Base-by-base conservation (phyloP, 2,888 invertebrate genomes). In the Amphipyra tragopoginis region DNA sequence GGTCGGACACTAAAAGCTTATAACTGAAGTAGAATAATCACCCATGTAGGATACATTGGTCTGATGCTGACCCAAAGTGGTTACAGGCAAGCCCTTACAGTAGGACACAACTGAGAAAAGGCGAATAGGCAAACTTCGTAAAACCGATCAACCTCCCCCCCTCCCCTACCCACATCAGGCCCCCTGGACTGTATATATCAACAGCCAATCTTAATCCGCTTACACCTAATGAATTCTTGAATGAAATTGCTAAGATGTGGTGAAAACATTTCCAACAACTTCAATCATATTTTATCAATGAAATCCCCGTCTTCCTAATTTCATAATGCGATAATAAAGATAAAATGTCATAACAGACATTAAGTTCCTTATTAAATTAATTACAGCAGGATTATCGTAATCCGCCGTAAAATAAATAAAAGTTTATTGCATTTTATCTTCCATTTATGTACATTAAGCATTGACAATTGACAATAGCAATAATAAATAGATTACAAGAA, bases 311-410 rank as follows among this genome's bases (percentile, higher is more conserved):
- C 10, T 50, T 58, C 42, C 53, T 66, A 33, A 14, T 58, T 65
- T 40, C 21, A 58, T 67, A 64, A 72, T 65, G 70, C 52, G 44
- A 70, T 72, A 50, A 68, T 55, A 36, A 8, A 26, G 62, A 78
- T 72, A 74, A 63, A 26, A 62, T 21, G 62, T 53, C 40, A 69
- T 72, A 72, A 49, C 45, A 55, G 61, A 59, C 65, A 70, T 49
- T 44, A 60, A 49, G 43, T 63, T 52, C 59, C 49, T 49, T 15
- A 64, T 13, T 39, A 66, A 76, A 78, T 74, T 72, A 77, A 75
- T 78, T 75, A 60, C 56, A 48, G 42, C 13, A 42, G 33, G 65
- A 77, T 79, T 77, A 67, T 62, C 45, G 48, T 68, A 76, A 76
- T 76, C 77, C 65, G 54, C 64, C 53, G 54, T 56, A 43, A 42